Evolutionary conservation across 2,113 vertebrate genomes (phyloP).

Genomic region (Jacana jacana): DNA sequence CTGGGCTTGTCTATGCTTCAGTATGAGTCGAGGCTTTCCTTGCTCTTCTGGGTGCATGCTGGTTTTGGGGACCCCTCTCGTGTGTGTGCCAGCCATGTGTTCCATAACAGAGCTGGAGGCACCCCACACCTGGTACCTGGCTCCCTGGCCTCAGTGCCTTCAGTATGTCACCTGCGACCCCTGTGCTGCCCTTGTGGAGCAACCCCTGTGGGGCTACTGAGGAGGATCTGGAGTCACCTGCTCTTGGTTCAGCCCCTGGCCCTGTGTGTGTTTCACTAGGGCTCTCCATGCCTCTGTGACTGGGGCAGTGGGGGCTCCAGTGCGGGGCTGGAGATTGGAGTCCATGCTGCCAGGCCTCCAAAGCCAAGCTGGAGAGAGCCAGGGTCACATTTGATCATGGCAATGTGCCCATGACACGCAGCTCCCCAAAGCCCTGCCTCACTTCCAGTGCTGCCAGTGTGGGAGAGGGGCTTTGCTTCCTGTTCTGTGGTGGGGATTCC

Average conservation of each 20-base stretch:
- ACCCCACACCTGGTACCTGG: background rate
- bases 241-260: too few species aligned
- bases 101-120: background rate
- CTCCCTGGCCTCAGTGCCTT: background rate
- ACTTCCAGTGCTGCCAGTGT: background rate
- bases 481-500: background rate
- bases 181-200: background rate
- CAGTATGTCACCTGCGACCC: background rate
- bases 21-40: background rate
- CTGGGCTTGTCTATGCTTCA: rapidly evolving
- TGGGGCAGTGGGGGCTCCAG: rapidly evolving
- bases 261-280: background rate
- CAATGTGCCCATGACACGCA: rapidly evolving
- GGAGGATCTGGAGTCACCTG: background rate
- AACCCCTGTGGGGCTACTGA: background rate
- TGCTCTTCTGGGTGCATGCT: rapidly evolving
- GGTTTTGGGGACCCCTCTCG: background rate
- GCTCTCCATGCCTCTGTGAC: background rate
- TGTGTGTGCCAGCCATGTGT: rapidly evolving
- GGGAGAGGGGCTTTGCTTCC: background rate
- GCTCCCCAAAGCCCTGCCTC: rapidly evolving
- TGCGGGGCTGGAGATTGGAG: rapidly evolving
- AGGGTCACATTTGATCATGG: rapidly evolving
- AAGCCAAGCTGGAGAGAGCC: background rate
- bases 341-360: background rate